phyloP scores from a whole-genome alignment of 1,140 invertebrate genomes.

The Drosophila kanapiae region DNA sequence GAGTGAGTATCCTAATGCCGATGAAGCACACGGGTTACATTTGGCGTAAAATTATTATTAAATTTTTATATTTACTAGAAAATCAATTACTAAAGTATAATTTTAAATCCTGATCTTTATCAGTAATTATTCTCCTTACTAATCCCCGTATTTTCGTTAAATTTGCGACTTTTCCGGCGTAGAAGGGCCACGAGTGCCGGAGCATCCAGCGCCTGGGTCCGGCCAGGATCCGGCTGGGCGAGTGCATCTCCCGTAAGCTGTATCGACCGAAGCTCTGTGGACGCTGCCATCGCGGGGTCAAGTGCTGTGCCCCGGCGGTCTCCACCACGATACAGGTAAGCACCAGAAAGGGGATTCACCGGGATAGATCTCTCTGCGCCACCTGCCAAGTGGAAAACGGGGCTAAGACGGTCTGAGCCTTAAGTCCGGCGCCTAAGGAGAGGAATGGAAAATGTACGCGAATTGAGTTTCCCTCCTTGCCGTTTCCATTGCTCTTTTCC shows the following conservation, averaged over 20 bases:
- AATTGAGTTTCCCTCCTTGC: conserved; percentile 4
- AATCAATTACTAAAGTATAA: background rate
- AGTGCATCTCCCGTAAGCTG: conserved; percentile 88
- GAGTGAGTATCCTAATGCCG: conserved; percentile 60
- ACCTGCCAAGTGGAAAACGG: conserved; percentile 10
- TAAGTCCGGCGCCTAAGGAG: conserved; percentile 7
- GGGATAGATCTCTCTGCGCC: background rate
- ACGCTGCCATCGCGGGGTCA: conserved; percentile 86
- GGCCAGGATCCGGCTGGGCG: conserved; percentile 87
- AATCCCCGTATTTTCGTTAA: background rate
- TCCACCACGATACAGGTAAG: conserved; percentile 87
- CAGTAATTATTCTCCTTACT: background rate
- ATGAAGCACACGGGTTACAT: background rate
- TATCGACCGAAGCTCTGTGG: conserved; percentile 89
- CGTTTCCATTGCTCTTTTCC: conserved; percentile 11
- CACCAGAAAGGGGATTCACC: background rate
- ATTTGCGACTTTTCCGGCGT: conserved; percentile 33
- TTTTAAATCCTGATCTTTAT: background rate
- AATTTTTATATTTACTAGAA: background rate
- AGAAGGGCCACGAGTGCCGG: conserved; percentile 89
- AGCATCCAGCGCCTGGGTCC: conserved; percentile 87
- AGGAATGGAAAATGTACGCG: background rate
- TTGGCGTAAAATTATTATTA: too few species aligned
- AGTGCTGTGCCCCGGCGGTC: conserved; percentile 87
- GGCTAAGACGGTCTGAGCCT: conserved; percentile 34